Percentiles rank a stretch among this genome's conserved stretches.
Conservation (phyloP, 1,140 invertebrate species). For the Physella acuta region DNA sequence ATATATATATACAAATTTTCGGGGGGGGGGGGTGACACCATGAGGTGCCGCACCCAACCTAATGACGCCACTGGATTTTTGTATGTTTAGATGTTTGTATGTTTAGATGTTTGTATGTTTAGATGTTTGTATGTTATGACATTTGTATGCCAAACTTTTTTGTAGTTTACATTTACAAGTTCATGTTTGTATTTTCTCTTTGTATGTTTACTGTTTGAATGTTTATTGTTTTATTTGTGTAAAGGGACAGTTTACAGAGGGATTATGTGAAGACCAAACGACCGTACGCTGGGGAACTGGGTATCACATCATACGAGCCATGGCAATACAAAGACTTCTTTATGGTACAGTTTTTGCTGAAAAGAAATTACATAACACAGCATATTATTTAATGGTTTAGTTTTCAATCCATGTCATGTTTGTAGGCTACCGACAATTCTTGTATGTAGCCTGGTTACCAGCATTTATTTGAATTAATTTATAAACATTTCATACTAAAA, state of each 20-base stretch:
- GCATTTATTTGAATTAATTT: not conserved
- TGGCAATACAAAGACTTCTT: conserved; percentile 41
- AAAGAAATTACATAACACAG: too few species aligned
- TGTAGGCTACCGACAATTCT: not conserved
- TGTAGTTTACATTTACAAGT: not conserved
- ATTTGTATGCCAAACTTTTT: not conserved
- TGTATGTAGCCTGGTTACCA: not conserved
- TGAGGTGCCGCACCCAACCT: too few species aligned
- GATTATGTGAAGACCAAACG: conserved; percentile 37
- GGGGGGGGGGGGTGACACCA: too few species aligned
- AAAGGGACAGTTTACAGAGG: conserved; percentile 35
- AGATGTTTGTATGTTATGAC: not conserved
- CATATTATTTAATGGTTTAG: too few species aligned
- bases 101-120: not conserved
- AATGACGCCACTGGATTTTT: too few species aligned
- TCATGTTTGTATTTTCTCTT: not conserved
- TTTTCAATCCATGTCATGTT: not conserved
- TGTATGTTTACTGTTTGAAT: not conserved
- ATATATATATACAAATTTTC: too few species aligned
- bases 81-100: not conserved
- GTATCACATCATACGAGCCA: conserved; percentile 40
- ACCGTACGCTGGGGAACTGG: conserved; percentile 47
- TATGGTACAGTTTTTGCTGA: conserved; percentile 27
- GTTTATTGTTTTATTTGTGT: not conserved
- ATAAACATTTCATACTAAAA: too few species aligned